phyloP scores from a whole-genome alignment of 2,888 invertebrate species.

The Acronicta leporina region DNA sequence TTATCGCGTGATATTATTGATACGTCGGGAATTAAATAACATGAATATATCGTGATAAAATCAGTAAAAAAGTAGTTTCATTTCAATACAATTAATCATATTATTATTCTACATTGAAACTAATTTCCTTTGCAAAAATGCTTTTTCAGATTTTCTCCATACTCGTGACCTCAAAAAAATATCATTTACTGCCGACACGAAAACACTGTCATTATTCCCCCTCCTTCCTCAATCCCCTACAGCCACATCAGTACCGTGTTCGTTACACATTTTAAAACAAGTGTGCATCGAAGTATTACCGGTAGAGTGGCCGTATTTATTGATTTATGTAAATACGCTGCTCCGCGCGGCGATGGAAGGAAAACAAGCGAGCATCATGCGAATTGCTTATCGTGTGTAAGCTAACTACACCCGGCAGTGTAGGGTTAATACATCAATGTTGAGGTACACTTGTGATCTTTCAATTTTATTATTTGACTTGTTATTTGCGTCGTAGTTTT shows the following conservation, averaged over 20 bases:
- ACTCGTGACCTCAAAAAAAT: neutral
- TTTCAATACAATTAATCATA: no score
- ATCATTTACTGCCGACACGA: neutral
- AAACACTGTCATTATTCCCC: conserved; percentile 8
- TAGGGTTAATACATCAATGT: conserved; percentile 38
- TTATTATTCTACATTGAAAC: no score
- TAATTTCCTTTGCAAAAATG: no score
- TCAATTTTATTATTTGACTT: neutral
- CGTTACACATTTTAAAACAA: conserved; percentile 40
- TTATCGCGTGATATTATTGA: no score
- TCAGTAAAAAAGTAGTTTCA: no score
- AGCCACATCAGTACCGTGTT: conserved; percentile 5
- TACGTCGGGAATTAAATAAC: no score
- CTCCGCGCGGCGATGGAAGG: conserved; percentile 41
- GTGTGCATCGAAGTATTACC: conserved; percentile 24
- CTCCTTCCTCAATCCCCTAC: no score
- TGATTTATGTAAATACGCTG: conserved; percentile 73
- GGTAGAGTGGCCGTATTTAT: conserved; percentile 58
- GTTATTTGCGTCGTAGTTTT: no score
- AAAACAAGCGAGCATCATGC: conserved; percentile 36
- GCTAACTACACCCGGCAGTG: conserved; percentile 29
- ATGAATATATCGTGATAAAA: no score
- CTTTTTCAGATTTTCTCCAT: neutral
- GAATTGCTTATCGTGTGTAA: conserved; percentile 37
- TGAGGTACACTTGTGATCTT: conserved; percentile 13